Conservation (phyloP, 2,888 invertebrate species). For the Andricus quercusramuli region DNA sequence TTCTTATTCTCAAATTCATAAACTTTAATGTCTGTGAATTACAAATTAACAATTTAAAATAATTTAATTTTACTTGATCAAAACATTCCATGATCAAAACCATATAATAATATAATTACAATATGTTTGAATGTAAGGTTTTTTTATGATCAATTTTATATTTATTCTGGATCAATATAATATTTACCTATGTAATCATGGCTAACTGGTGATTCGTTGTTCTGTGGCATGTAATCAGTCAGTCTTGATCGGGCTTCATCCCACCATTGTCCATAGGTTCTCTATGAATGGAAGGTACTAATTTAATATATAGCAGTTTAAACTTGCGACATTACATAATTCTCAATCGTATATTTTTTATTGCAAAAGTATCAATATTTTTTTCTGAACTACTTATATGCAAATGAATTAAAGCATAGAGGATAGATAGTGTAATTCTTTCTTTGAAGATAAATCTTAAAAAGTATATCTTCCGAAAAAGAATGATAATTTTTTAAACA, state of each 20-base stretch:
- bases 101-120: too few species aligned
- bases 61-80: too few species aligned
- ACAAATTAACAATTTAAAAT: too few species aligned
- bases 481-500: too few species aligned
- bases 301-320: not conserved
- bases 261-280: slow-evolving; percentile 93
- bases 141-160: not conserved
- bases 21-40: too few species aligned
- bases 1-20: too few species aligned
- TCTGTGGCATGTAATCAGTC: slow-evolving; percentile 87
- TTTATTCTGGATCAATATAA: not conserved
- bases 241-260: slow-evolving; percentile 87
- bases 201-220: slow-evolving; percentile 83
- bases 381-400: not conserved
- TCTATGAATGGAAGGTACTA: slow-evolving; percentile 78
- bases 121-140: not conserved
- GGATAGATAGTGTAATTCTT: too few species aligned
- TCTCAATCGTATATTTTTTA: too few species aligned
- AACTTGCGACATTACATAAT: not conserved
- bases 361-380: slow-evolving; percentile 4
- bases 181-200: slow-evolving; percentile 90
- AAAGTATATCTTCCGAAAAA: too few species aligned
- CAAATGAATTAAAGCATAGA: too few species aligned
- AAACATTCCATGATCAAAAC: too few species aligned
- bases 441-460: too few species aligned